These are phyloP conservation scores for Seriola dumerili DNA, from an alignment of 2,113 vertebrate species.

Conservation along the genomic window DNA sequence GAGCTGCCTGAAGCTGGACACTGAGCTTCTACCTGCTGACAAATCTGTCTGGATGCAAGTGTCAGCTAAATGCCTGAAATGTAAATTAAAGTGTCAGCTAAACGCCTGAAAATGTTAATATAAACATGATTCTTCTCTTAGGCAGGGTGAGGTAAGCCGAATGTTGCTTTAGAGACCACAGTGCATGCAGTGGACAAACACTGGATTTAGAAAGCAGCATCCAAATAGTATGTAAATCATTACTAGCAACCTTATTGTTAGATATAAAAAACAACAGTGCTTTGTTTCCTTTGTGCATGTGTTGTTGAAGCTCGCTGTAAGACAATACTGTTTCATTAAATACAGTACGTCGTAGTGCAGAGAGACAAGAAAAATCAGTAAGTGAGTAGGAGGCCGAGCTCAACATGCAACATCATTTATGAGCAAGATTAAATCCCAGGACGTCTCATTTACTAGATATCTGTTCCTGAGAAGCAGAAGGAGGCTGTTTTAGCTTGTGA, in stretches of 20 bases:
- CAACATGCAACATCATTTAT: slow-evolving; percentile 32
- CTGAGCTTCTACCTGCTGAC: slow-evolving; percentile 18
- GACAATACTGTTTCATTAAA: not conserved
- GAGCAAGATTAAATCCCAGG: slow-evolving; percentile 39
- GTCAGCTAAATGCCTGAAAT: slow-evolving; percentile 37
- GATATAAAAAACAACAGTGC: not conserved
- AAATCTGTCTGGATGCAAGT: slow-evolving; percentile 15
- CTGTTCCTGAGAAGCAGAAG: slow-evolving; percentile 22
- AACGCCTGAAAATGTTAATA: slow-evolving; percentile 15
- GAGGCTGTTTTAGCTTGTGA: not conserved
- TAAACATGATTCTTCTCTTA: not conserved
- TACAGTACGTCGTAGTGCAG: not conserved
- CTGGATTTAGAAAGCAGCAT: not conserved
- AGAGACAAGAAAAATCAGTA: not conserved
- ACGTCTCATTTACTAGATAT: slow-evolving; percentile 44
- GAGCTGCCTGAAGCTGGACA: not conserved
- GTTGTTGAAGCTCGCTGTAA: not conserved
- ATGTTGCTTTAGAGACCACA: not conserved
- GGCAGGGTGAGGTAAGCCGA: not conserved
- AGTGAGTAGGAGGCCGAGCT: slow-evolving; percentile 9
- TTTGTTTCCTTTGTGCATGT: slow-evolving; percentile 10
- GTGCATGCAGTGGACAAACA: not conserved
- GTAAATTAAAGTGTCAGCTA: slow-evolving; percentile 20
- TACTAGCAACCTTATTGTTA: not conserved
- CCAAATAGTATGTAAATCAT: not conserved